Base-by-base conservation (phyloP, 2,888 invertebrate species). In the Alentia gelatinosa region DNA sequence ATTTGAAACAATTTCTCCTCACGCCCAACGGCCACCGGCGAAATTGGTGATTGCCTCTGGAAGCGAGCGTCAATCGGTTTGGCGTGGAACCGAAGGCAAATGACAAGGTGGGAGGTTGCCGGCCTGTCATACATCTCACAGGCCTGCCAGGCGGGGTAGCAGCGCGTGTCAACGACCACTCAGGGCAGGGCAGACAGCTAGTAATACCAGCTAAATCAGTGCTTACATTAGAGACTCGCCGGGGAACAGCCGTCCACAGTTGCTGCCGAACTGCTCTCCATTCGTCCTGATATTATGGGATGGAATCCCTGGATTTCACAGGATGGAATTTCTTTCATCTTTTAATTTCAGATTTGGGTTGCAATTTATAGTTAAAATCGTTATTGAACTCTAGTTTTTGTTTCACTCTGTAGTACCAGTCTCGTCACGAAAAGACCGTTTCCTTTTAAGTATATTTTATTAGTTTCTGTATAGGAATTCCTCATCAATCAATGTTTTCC, bases 161-260 rank as follows among this genome's bases (percentile, higher is more conserved):
- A 79, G 79, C 79, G 79, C 79, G 79, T 79, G 79, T 79, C 79
- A 79, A 12, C 79, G 37, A 26, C 79, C 79, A 79, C 79, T 79
- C 79, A 79, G 79, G 68, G 79, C 79, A 79, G 39, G 37, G 37
- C 37, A 35, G 79, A 79, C 79, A 79, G 79, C 79, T 79, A 79
- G 79, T 79, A 79, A 79, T 79, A 39, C 79, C 79, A 39, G 79
- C 79, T 19, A 79, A 79, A 79, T 79, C 79, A 35, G 37, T 39
- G 79, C 79, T 79, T 79, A 79, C 79, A 79, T 79, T 79, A 79
- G 79, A 79, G 79, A 79, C 79, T 79, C 79, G 79, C 39, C 79
- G 79, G 39, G 37, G 37, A 39, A 35, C 79, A 35, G 37, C 37
- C 37, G 23, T 37, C 37, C 37, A 37, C 37, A 79, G 19, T 79